phyloP scores from a whole-genome alignment of 2,113 vertebrate genomes.

The Phylloscopus whistleri region DNA sequence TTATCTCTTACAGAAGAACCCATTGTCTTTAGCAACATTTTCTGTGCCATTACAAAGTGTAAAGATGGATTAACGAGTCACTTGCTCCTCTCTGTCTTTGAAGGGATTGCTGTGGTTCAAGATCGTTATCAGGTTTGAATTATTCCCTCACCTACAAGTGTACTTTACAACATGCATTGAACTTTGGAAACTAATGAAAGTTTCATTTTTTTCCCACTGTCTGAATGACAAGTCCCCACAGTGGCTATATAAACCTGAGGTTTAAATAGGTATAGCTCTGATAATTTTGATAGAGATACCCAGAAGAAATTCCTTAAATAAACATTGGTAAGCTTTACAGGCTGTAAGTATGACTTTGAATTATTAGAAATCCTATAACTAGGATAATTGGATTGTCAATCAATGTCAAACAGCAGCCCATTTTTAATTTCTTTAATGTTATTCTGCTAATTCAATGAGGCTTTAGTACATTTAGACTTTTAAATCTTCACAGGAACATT shows the following conservation, averaged over 20 bases:
- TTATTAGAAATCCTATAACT: neutral
- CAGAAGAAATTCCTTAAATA: neutral
- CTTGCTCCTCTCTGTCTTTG: constrained; percentile 19
- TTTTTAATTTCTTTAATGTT: neutral
- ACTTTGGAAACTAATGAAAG: neutral
- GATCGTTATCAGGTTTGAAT: constrained; percentile 65
- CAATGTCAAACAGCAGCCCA: neutral
- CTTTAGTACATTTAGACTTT: neutral
- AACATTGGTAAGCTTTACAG: neutral
- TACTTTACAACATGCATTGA: neutral
- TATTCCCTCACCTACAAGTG: neutral
- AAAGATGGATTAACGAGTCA: neutral
- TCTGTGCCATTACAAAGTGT: constrained; percentile 42
- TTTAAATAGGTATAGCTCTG: neutral
- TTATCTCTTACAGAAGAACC: constrained; percentile 55
- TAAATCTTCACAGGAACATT: neutral
- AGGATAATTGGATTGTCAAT: neutral
- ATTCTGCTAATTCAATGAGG: neutral
- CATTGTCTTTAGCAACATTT: neutral
- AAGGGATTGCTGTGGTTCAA: neutral
- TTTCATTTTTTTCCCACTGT: neutral
- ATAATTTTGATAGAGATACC: neutral
- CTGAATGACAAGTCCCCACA: neutral
- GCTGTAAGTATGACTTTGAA: neutral
- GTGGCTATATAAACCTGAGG: neutral